Evolutionary conservation across 2,888 invertebrate species (phyloP), one percentile per base, ranked within the genome.

Genomic region (Thymelicus sylvestris): DNA sequence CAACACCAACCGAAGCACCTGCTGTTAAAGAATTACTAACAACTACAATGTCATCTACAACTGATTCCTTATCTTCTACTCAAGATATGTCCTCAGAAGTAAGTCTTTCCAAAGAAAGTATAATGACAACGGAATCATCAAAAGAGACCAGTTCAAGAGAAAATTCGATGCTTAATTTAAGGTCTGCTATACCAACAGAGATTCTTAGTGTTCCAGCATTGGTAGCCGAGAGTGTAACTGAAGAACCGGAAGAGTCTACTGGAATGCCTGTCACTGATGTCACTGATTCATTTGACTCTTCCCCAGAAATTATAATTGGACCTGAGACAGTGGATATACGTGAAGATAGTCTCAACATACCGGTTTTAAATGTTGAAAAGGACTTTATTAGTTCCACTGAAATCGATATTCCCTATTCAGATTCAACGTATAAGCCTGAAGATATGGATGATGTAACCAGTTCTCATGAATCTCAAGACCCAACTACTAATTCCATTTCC

Each of bases 161-260:
- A 75, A 89, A 80, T 72, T 83, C 89, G 0, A 87, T 88, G 81
- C 76, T 90, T 7, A 91, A 92, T 74, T 80, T 92, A 52, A 84
- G 92, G 72, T 90, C 92, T 13, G 91, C 87, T 12, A 89, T 93
- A 68, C 87, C 92, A 0, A 90, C 89, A 52, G 90, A 91, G 79
- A 85, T 90, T 70, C 74, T 91, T 3, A 86, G 83, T 69, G 76
- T 81, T 1, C 84, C 89, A 7, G 85, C 91, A 48, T 78, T 83
- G 48, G 77, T 83, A n/a, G 77, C 84, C 7, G 88, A 88, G 72
- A 87, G 85, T 1, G 80, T 82, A 15, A 84, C 78, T 5, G 85
- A 81, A n/a, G 85, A 87, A 24, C 66, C 82, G 50, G 84, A 86
- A 15, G 85, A 86, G 8, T 78, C 75, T 2, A 81, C 80, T 65